phyloP scores from a whole-genome alignment of 2,797 vertebrate genomes.

The Prionace glauca region DNA sequence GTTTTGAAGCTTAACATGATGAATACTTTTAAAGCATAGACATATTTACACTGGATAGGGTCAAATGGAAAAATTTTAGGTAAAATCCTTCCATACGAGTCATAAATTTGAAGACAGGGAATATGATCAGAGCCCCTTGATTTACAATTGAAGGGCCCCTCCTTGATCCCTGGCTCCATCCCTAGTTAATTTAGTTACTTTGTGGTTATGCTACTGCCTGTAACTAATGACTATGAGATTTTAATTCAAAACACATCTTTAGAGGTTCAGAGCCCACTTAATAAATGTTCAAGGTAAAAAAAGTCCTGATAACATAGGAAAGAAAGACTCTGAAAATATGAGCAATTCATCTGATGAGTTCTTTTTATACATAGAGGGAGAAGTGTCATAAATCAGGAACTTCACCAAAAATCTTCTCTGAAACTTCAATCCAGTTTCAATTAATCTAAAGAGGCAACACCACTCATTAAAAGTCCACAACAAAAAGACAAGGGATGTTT shows the following conservation, averaged over 20 bases:
- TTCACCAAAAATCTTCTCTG: not conserved
- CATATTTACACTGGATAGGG: not conserved
- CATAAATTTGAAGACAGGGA: not conserved
- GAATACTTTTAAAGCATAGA: not conserved
- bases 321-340: not conserved
- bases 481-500: not conserved
- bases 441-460: not conserved
- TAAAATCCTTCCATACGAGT: not conserved
- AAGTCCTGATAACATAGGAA: not conserved
- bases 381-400: not conserved
- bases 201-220: not conserved
- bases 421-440: not conserved
- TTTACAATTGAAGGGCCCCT: not conserved
- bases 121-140: not conserved
- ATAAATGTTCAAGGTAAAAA: not conserved
- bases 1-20: not conserved
- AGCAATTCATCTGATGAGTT: not conserved
- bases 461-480: not conserved
- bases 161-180: not conserved
- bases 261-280: not conserved
- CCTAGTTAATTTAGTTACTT: not conserved
- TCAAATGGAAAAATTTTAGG: not conserved
- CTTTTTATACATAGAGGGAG: not conserved
- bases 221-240: constrained; percentile 17
- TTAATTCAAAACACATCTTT: constrained; percentile 13